A percentile compares a stretch with the other conserved stretches of the same genome.
Evolutionary conservation across 2,888 invertebrate species (phyloP).

Genomic region (Oxyteleia sp.): DNA sequence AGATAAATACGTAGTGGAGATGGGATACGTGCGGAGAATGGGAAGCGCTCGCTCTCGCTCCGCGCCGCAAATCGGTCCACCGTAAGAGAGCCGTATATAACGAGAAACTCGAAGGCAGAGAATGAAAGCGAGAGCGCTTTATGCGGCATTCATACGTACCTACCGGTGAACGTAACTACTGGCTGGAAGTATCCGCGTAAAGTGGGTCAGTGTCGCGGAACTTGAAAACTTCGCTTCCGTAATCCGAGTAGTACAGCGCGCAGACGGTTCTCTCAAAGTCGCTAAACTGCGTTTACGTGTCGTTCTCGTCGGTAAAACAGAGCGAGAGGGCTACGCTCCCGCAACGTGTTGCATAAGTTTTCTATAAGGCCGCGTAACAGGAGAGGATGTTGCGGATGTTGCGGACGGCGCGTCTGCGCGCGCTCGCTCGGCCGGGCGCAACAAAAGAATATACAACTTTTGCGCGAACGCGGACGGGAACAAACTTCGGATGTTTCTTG

Average conservation of each 20-base stretch:
- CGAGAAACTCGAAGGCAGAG: slow-evolving; percentile 74
- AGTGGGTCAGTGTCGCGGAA: slow-evolving; percentile 88
- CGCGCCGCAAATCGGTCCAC: slow-evolving; percentile 43
- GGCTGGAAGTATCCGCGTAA: slow-evolving; percentile 84
- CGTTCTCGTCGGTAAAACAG: slow-evolving; percentile 65
- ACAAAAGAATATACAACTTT: slow-evolving; percentile 44
- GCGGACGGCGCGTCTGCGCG: slow-evolving; percentile 19
- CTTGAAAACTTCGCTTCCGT: slow-evolving; percentile 88
- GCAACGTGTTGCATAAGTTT: slow-evolving; percentile 69
- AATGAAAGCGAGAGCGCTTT: slow-evolving; percentile 85
- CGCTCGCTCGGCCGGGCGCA: neutral
- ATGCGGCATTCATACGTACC: slow-evolving; percentile 84
- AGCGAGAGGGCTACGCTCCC: no score
- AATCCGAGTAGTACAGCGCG: slow-evolving; percentile 82
- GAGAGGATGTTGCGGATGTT: slow-evolving; percentile 59
- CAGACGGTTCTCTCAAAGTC: slow-evolving; percentile 73
- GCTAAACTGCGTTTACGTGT: slow-evolving; percentile 73
- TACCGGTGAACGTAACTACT: slow-evolving; percentile 85
- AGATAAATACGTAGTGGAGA: slow-evolving; percentile 59
- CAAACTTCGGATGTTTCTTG: slow-evolving; percentile 26
- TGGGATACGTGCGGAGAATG: slow-evolving; percentile 72
- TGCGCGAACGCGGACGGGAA: slow-evolving; percentile 15
- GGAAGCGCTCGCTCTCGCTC: slow-evolving; percentile 49
- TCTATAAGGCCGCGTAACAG: slow-evolving; percentile 63
- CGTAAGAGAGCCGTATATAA: slow-evolving; percentile 63